These are phyloP conservation scores for Ornithorhynchus anatinus DNA, from an alignment of 2,113 vertebrate genomes.

Conservation along the genomic window DNA sequence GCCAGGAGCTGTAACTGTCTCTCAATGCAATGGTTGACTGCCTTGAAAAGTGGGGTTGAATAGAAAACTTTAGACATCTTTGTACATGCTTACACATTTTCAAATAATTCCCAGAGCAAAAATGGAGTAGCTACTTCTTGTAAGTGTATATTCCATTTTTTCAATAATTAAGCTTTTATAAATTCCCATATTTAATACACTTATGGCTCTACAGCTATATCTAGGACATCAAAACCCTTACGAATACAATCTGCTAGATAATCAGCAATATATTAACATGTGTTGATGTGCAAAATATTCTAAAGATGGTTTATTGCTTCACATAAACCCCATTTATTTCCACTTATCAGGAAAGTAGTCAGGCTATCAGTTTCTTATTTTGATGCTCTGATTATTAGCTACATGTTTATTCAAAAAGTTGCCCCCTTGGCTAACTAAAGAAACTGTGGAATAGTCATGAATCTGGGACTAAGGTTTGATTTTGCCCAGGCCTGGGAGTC, in stretches of 20 bases:
- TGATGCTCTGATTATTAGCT: too few species aligned
- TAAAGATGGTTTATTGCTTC: too few species aligned
- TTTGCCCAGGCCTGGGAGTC: too few species aligned
- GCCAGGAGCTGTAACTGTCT: conserved; percentile 76
- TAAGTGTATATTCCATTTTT: conserved; percentile 12
- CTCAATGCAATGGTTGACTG: conserved; percentile 62
- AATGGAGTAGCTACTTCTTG: conserved; percentile 23
- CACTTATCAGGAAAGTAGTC: too few species aligned
- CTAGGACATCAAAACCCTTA: conserved; percentile 11
- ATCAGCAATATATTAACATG: conserved; percentile 18
- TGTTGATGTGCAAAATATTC: conserved; percentile 7
- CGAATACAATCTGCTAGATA: conserved; percentile 24
- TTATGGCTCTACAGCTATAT: conserved; percentile 18
- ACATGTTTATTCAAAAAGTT: too few species aligned
- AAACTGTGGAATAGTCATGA: too few species aligned
- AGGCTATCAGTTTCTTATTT: too few species aligned
- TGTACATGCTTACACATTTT: conserved; percentile 37
- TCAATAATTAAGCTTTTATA: conserved; percentile 42
- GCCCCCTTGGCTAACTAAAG: too few species aligned
- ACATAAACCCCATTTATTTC: too few species aligned
- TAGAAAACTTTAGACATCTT: conserved; percentile 48
- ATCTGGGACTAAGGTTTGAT: too few species aligned
- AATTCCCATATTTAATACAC: conserved; percentile 3
- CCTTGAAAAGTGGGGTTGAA: conserved; percentile 67
- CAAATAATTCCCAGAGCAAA: conserved; percentile 37